Evolutionary conservation across 2,797 vertebrate genomes (phyloP), one percentile per base, ranked within the genome.

Genomic region (Sebastes trivittatus): DNA sequence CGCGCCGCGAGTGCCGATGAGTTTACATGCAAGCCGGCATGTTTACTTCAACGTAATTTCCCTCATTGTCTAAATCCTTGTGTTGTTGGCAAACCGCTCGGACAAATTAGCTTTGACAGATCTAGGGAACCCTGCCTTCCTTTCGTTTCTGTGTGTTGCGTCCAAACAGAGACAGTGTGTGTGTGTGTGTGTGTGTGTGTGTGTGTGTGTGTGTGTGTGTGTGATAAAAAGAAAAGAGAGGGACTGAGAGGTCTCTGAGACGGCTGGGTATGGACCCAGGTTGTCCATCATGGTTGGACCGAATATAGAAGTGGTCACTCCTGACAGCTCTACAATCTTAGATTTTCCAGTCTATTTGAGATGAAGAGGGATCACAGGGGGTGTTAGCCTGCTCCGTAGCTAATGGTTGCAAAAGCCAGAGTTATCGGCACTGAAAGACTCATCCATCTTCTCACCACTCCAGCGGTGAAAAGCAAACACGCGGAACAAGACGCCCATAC

Each of bases 381-480:
- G 82, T 32, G 80, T 63, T 29, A 52, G 82, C 77, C 64, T 14
- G 68, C 83, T 68, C 30, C 46, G 58, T 20, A 56, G 82, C 83
- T 85, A 91, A 87, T 72, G 81, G 84, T 81, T 84, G 85, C 80
- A 88, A 82, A 89, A 89, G 67, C 55, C 82, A 78, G 84, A 88
- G 87, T 89, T 89, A 92, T 91, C 88, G 60, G 88, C 73, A 65
- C 74, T 86, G 86, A 89, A 86, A 91, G 88, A 80, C 90, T 91
- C 94, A 95, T 95, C 95, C 94, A 95, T 96, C 94, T 95, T 95
- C 91, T 89, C n/a, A 73, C 84, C 91, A 79, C 89, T 91, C 78
- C 64, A 55, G 89, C 87, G 91, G 94, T 74, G 84, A 92, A 95
- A 95, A 94, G 92, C 90, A 95, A 95, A 95, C 93, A 95, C n/a